Base-by-base conservation (phyloP, 2,888 invertebrate genomes). In the Agrotis exclamationis region DNA sequence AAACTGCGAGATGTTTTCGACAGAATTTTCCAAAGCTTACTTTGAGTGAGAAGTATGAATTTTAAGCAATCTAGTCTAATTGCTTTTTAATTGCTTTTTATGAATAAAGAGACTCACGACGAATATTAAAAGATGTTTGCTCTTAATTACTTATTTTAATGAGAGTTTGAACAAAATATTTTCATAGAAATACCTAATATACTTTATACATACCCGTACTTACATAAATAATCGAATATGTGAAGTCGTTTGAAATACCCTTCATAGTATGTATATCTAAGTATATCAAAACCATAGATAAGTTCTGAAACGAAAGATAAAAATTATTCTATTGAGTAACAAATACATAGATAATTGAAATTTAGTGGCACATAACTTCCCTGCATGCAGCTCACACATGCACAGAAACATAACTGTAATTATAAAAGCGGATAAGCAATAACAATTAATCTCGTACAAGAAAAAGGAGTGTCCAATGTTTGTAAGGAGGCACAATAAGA, bases 51-150 rank as follows among this genome's bases (percentile, higher is more conserved):
- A 89, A 91, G 90, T 92, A 94, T 95, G 94, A 94, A 94, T 96
- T 93, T 94, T 92, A 93, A 94, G 94, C 90, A 91, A 94, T 94
- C 93, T 84, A 86, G 86, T 90, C 91, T 95, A 94, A 96, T 96
- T 95, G 89, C 95, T 96, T 95, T 96, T 96, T 95, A 95, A 96
- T 96, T 95, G 93, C 95, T 95, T 95, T 91, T 87, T 82, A 88
- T 88, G 91, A 89, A 93, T 90, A 86, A n/a, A 88, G 86, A 87
- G 45, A 69, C 84, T 79, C 85, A 80, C 53, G 67, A 70, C 80
- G 83, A 87, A 86, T 83, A 85, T 85, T 82, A 82, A 84, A 83
- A 85, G 76, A 81, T 76, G 68, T 82, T 84, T 82, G 51, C 63
- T 72, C 73, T 53, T 74, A 75, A 84, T 79, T 83, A 74, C 76